phyloP scores from a whole-genome alignment of 1,140 invertebrate species.

The Homalodisca vitripennis region DNA sequence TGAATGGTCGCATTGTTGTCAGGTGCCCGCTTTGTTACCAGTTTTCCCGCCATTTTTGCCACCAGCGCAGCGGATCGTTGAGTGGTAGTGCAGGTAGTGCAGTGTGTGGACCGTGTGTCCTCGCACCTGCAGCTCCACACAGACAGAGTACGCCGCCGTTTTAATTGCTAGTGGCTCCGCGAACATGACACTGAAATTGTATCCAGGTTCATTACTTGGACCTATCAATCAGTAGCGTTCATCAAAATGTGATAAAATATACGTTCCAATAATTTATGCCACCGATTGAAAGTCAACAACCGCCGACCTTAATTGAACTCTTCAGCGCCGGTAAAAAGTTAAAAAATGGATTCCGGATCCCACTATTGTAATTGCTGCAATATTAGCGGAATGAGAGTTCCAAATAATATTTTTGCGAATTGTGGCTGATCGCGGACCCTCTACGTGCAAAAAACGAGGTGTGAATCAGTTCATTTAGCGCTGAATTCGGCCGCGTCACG shows the following conservation, averaged over 20 bases:
- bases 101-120: not conserved
- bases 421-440: too few relatives aligned
- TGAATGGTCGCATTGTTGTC: conserved; percentile 6
- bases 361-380: too few relatives aligned
- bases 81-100: not conserved
- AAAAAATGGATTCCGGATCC: too few relatives aligned
- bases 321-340: too few relatives aligned
- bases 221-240: conserved; percentile 25
- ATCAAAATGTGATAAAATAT: conserved; percentile 27
- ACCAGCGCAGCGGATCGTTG: not conserved
- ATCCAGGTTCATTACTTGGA: conserved; percentile 21
- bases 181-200: conserved; percentile 21
- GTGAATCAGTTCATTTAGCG: too few relatives aligned
- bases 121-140: not conserved
- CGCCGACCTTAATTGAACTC: conserved; percentile 19
- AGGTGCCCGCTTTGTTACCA: conserved; percentile 15
- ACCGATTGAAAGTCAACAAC: conserved; percentile 25
- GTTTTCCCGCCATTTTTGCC: conserved; percentile 24
- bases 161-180: conserved; percentile 24
- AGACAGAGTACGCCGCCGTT: not conserved
- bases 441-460: too few relatives aligned
- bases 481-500: too few relatives aligned
- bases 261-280: conserved; percentile 21
- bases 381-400: too few relatives aligned
- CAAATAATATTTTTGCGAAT: too few relatives aligned